A percentile compares a stretch with the other conserved stretches of the same genome.
phyloP scores from a whole-genome alignment of 2,888 invertebrate genomes.

The Xanthorhoe spadicearia region DNA sequence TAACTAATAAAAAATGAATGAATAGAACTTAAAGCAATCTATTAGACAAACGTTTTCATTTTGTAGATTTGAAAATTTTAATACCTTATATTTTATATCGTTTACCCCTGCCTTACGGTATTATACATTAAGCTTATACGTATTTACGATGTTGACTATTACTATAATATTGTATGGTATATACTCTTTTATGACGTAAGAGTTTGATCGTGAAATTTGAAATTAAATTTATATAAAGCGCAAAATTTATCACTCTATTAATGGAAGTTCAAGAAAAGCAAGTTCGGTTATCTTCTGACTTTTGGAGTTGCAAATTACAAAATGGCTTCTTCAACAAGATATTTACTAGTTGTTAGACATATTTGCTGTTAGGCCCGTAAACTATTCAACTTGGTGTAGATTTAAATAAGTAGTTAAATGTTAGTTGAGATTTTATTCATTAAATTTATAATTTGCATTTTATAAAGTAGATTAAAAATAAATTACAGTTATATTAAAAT shows the following conservation, averaged over 20 bases:
- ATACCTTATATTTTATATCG: conserved; percentile 74
- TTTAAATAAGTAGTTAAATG: conserved; percentile 66
- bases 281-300: conserved; percentile 27
- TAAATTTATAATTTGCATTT: conserved; percentile 26
- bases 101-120: conserved; percentile 74
- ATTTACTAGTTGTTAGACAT: conserved; percentile 24
- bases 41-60: conserved; percentile 55
- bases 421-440: conserved; percentile 65
- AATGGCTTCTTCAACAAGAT: conserved; percentile 35
- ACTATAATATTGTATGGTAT: conserved; percentile 63
- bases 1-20: too few species aligned
- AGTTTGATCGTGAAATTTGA: conserved; percentile 51
- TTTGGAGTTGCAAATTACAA: conserved; percentile 10
- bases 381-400: conserved; percentile 74
- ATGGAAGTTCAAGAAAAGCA: conserved; percentile 8
- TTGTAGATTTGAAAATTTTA: conserved; percentile 60
- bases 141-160: conserved; percentile 84
- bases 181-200: conserved; percentile 52
- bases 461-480: conserved; percentile 18
- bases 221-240: conserved; percentile 13
- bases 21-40: conserved; percentile 54
- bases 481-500: conserved; percentile 16
- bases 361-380: conserved; percentile 58
- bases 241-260: conserved; percentile 13
- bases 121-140: conserved; percentile 76